phyloP scores from a whole-genome alignment of 1,140 invertebrate species.

The Lordiphosa collinella region DNA sequence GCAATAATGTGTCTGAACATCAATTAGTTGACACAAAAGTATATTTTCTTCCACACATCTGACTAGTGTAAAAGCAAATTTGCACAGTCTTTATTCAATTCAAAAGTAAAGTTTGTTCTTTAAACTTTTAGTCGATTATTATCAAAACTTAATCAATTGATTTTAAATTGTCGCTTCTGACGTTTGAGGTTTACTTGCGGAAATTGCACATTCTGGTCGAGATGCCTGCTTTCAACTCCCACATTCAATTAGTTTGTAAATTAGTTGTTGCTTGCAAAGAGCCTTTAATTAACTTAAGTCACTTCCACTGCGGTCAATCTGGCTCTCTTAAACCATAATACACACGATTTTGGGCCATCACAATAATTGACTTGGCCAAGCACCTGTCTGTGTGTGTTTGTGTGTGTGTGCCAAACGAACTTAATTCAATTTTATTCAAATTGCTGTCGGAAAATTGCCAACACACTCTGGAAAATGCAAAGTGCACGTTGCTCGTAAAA shows the following conservation, averaged over 20 bases:
- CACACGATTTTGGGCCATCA: constrained; percentile 40
- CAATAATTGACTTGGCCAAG: constrained; percentile 47
- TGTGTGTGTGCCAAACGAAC: constrained; percentile 22
- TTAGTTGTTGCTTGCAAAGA: constrained; percentile 28
- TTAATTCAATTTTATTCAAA: constrained; percentile 75
- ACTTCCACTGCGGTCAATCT: constrained; percentile 22
- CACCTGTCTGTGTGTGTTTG: not conserved
- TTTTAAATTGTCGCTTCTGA: not conserved
- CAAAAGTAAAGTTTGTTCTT: too few species aligned
- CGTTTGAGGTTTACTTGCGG: constrained; percentile 9
- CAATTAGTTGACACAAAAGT: too few species aligned
- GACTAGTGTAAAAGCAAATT: too few species aligned
- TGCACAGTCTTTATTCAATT: too few species aligned
- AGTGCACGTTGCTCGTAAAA: constrained; percentile 29
- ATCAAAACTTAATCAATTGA: constrained; percentile 1
- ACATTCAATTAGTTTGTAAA: constrained; percentile 25
- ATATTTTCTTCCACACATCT: too few species aligned
- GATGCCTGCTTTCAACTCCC: not conserved
- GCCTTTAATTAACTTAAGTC: constrained; percentile 29
- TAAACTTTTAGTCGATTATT: too few species aligned
- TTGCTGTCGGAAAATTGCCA: constrained; percentile 63
- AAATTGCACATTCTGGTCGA: constrained; percentile 24
- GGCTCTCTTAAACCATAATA: constrained; percentile 22
- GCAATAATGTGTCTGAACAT: too few species aligned
- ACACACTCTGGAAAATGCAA: constrained; percentile 15